Base-by-base conservation (phyloP, 2,797 vertebrate genomes). In the Typhlichthys eigenmanni region DNA sequence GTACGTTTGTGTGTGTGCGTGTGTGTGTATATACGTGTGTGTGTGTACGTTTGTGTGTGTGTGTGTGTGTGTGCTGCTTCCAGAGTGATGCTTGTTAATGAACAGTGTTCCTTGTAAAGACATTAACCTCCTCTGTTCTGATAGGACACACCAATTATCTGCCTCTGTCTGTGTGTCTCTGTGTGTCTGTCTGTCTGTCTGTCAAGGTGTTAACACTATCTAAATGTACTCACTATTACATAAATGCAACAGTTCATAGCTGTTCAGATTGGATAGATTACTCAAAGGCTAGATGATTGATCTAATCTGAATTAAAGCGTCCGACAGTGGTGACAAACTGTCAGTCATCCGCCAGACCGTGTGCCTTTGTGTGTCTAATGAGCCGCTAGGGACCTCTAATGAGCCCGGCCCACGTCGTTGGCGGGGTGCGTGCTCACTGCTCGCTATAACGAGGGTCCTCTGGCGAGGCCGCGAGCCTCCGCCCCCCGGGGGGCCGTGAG, bases 121-220 rank as follows among this genome's bases (percentile, higher is more conserved):
- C 4, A 46, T 48, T 4, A 4, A 47, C 50, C 1, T 59, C 5
- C 0, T 57, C 54, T 12, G 1, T 60, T 78, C 67, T 9, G 70
- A 74, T 79, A 72, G 0, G 74, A 78, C 66, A 9, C 57, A 2
- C 68, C 78, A 78, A 65, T 77, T 79, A 71, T 60, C 19, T 75
- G 54, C 69, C 8, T 7, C 34, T 34, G 5, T 7, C 34, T 34
- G 32, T 6, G 1, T n/a, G n/a, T n/a, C n/a, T n/a, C n/a, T n/a
- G n/a, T n/a, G n/a, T n/a, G n/a, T n/a, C n/a, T 34, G 34, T 7
- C 34, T 34, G 34, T 7, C 34, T 34, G 34, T 34, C 5, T 34
- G 34, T 34, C 34, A 5, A 7, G 5, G 5, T 34, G 34, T 34
- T 19, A 19, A 2, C 19, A 19, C 19, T 3, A 19, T 19, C 19